Conservation (phyloP, 2,888 invertebrate species). For the Lysandra bellargus region DNA sequence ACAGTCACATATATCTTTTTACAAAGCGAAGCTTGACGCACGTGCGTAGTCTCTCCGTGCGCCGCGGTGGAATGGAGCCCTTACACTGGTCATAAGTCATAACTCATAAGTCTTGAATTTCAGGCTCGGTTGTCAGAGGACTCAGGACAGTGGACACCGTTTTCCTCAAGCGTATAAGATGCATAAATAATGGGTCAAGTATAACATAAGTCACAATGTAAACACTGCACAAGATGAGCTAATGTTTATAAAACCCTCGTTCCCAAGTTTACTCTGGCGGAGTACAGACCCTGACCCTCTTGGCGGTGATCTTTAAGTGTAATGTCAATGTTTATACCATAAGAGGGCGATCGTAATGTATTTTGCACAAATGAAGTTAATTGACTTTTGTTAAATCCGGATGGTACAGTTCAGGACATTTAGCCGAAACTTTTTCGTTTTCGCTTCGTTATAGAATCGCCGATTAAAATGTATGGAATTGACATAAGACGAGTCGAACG, state of each 20-base stretch:
- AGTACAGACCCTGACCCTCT: slow-evolving; percentile 1
- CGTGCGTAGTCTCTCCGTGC: no score
- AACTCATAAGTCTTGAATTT: no score
- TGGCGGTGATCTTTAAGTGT: not conserved
- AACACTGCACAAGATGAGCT: not conserved
- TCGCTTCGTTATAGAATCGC: no score
- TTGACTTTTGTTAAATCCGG: not conserved
- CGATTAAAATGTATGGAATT: no score
- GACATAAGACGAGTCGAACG: no score
- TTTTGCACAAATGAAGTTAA: not conserved
- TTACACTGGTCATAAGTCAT: no score
- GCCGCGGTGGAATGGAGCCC: no score
- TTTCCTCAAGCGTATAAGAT: not conserved
- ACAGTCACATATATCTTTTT: no score
- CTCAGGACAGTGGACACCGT: no score
- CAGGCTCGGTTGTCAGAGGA: no score
- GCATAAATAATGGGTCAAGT: slow-evolving; percentile 1
- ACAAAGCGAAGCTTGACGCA: no score
- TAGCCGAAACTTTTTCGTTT: no score
- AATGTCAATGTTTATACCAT: slow-evolving; percentile 13
- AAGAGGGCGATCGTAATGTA: not conserved
- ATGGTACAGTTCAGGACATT: not conserved
- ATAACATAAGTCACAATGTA: not conserved
- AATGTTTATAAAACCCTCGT: slow-evolving; percentile 14
- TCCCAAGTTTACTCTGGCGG: not conserved